Percentiles rank a stretch among this genome's conserved stretches.
These are phyloP conservation scores for Oligia latruncula DNA, from an alignment of 2,888 invertebrate species.

Conservation along the genomic window DNA sequence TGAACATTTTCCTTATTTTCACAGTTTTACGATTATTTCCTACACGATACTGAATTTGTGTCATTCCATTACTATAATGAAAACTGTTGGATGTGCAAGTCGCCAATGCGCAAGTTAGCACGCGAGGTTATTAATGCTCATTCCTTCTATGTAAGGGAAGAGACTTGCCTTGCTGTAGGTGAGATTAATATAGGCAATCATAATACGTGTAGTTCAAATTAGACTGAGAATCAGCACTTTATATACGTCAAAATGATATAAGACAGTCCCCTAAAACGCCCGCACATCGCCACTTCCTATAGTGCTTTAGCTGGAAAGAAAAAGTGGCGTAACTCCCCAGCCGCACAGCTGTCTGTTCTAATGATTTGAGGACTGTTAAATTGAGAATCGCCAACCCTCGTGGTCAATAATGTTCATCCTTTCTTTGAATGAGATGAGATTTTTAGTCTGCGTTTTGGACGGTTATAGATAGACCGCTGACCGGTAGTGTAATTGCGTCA, in stretches of 20 bases:
- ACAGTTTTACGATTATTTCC: slow-evolving; percentile 21
- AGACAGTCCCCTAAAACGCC: neutral
- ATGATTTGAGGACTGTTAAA: neutral
- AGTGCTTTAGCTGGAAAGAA: neutral
- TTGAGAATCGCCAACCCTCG: no score
- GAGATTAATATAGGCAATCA: no score
- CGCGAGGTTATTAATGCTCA: neutral
- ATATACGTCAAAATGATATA: neutral
- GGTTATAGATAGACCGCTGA: neutral
- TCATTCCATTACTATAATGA: neutral
- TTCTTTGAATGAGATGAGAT: neutral
- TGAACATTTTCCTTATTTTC: slow-evolving; percentile 22
- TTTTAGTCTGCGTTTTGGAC: no score
- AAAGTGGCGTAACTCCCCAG: neutral
- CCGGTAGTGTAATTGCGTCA: neutral
- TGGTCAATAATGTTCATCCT: neutral
- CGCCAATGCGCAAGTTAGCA: neutral
- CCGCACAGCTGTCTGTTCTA: neutral
- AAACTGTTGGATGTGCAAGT: neutral
- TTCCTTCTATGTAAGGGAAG: neutral
- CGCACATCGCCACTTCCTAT: no score
- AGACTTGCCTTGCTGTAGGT: neutral
- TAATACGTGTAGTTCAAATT: no score
- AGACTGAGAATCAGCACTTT: no score
- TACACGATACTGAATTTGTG: slow-evolving; percentile 12